Evolutionary conservation across 2,888 invertebrate genomes (phyloP), one percentile per base, ranked within the genome.

Genomic region (Podabrus alpinus): DNA sequence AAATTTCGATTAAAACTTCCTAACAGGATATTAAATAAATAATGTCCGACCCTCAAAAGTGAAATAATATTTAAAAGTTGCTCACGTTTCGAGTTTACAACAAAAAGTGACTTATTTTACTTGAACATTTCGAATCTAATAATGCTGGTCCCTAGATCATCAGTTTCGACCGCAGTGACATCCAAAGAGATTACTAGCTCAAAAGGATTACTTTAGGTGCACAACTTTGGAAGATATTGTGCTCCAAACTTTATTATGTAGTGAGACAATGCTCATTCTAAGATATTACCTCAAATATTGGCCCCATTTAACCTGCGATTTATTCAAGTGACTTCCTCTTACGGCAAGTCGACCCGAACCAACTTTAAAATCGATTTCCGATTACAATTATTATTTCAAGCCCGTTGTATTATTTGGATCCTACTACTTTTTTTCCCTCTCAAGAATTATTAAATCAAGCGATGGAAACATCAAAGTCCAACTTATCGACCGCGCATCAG

Each of bases 211-310:
- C 79, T 74, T 72, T 68, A 73, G 75, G 76, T 74, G 74, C 74
- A 71, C 66, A 76, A 76, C 76, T 76, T 76, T 72, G 72, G 73
- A 74, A 76, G 76, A 77, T 77, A 74, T 73, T 73, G 76, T 78
- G 61, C 75, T 77, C 77, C 72, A 77, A 77, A 79, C 78, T 82
- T 81, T 81, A 82, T 80, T 81, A 81, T 78, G 77, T 75, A 75
- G 74, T 71, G 75, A 80, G 77, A 78, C 79, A 79, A 81, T 79
- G 82, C 80, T 80, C 80, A 81, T 80, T 78, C 79, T 77, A 78
- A 79, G 80, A 81, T 81, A 82, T 82, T 81, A 80, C 81, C 79
- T 79, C 77, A 80, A 80, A 82, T 80, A 81, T 82, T 81, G 81
- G 82, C 75, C 62, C 79, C 82, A 81, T 82, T 82, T 82, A 82